Conservation (phyloP, 2,888 invertebrate genomes). For the Tenodera sinensis region DNA sequence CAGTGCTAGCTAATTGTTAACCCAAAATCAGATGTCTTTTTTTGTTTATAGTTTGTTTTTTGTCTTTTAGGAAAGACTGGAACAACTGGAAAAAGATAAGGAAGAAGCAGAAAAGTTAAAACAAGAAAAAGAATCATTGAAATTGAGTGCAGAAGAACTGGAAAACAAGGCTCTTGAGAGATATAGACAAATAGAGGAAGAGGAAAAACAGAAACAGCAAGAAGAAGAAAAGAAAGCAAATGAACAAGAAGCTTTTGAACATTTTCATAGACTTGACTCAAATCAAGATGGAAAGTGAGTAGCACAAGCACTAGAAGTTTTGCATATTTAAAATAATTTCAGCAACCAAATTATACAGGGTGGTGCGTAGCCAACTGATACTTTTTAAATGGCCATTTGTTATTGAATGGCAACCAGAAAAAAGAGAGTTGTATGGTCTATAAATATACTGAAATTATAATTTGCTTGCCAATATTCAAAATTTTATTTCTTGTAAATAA, state of each 20-base stretch:
- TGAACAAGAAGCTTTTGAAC: conserved; percentile 63
- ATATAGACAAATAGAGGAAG: conserved; percentile 63
- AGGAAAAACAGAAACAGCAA: conserved; percentile 53
- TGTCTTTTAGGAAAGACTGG: conserved; percentile 54
- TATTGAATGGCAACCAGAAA: no score
- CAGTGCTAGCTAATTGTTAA: no score
- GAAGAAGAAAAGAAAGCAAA: conserved; percentile 56
- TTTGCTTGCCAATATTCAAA: no score
- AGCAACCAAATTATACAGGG: no score
- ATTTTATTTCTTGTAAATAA: no score
- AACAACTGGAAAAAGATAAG: conserved; percentile 67
- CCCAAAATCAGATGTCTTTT: no score
- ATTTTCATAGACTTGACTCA: conserved; percentile 75
- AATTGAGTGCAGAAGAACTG: conserved; percentile 65
- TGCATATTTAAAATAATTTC: no score
- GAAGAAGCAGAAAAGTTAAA: conserved; percentile 75
- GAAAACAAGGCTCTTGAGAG: conserved; percentile 74
- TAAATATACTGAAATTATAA: no score
- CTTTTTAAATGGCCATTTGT: no score
- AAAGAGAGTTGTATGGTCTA: no score
- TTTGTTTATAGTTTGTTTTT: background rate
- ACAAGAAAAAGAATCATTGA: conserved; percentile 70
- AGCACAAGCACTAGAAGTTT: background rate
- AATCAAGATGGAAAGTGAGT: conserved; percentile 66
- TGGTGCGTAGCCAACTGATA: no score